Conservation (phyloP, 2,113 vertebrate species). For the Lota lota region DNA sequence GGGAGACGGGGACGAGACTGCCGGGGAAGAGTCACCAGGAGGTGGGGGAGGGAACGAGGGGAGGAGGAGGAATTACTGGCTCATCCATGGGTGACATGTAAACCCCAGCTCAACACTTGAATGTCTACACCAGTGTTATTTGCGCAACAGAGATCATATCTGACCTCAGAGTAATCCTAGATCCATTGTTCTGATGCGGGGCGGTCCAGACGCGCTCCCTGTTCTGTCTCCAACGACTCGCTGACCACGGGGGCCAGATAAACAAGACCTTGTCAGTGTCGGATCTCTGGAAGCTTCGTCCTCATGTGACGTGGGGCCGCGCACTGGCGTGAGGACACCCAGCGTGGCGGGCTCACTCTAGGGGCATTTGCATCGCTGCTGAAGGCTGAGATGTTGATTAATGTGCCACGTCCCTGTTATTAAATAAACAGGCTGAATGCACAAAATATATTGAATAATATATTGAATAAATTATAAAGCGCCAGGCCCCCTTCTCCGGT, state of each 20-base stretch:
- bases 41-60: slow-evolving; percentile 35
- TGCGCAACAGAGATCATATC: slow-evolving; percentile 59
- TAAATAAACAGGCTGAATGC: slow-evolving; percentile 72
- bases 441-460: slow-evolving; percentile 75
- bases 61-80: slow-evolving; percentile 58
- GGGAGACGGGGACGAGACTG: slow-evolving; percentile 9
- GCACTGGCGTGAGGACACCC: slow-evolving; percentile 11
- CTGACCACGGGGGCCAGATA: slow-evolving; percentile 43
- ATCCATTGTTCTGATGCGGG: slow-evolving; percentile 60
- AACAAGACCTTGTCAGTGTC: no score
- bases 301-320: slow-evolving; percentile 27
- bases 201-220: slow-evolving; percentile 33
- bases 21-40: slow-evolving; percentile 9
- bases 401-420: slow-evolving; percentile 64
- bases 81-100: slow-evolving; percentile 70
- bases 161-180: slow-evolving; percentile 53
- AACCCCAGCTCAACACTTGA: slow-evolving; percentile 54
- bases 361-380: slow-evolving; percentile 48
- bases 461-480: slow-evolving; percentile 71
- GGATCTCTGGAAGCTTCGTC: slow-evolving; percentile 45
- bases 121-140: slow-evolving; percentile 65
- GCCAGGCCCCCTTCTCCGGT: slow-evolving; percentile 51
- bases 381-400: slow-evolving; percentile 71
- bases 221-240: slow-evolving; percentile 39
- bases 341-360: slow-evolving; percentile 26